phyloP scores from a whole-genome alignment of 2,888 invertebrate genomes.

The Andrena flavipes region DNA sequence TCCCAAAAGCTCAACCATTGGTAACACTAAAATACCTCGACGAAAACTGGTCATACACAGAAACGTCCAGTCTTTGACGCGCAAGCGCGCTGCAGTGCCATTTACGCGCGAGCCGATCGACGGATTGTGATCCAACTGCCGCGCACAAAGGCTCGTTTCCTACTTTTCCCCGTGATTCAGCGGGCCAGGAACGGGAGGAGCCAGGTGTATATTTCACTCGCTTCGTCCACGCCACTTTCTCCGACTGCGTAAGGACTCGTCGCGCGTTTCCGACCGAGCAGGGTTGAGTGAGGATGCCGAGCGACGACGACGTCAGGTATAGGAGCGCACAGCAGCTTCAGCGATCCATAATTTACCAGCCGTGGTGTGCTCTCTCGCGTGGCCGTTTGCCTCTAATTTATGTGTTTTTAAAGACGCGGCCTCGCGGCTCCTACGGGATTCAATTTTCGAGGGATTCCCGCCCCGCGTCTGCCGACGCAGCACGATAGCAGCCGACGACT shows the following conservation, averaged over 20 bases:
- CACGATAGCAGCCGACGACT: background rate
- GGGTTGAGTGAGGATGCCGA: slow-evolving; percentile 23
- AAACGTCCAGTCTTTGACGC: background rate
- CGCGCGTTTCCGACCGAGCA: background rate
- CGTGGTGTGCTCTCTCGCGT: slow-evolving; percentile 75
- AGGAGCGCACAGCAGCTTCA: slow-evolving; percentile 71
- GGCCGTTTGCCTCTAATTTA: slow-evolving; percentile 83
- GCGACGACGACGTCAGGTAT: slow-evolving; percentile 65
- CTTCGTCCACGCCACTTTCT: slow-evolving; percentile 38
- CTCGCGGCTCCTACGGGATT: slow-evolving; percentile 77
- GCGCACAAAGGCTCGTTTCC: background rate
- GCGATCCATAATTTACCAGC: slow-evolving; percentile 83
- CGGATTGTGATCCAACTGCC: background rate
- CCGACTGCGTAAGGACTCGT: slow-evolving; percentile 16
- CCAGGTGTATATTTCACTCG: slow-evolving; percentile 41
- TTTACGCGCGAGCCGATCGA: slow-evolving; percentile 9
- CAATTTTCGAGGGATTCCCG: slow-evolving; percentile 76
- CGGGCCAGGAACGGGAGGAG: slow-evolving; percentile 15
- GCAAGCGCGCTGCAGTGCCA: background rate
- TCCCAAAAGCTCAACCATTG: too few species aligned
- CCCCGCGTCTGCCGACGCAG: slow-evolving; percentile 4
- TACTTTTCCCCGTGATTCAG: slow-evolving; percentile 3
- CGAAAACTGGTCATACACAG: background rate
- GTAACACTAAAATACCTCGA: background rate
- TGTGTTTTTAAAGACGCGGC: slow-evolving; percentile 83